phyloP scores from a whole-genome alignment of 2,113 vertebrate genomes.

The Spea multiplicata region DNA sequence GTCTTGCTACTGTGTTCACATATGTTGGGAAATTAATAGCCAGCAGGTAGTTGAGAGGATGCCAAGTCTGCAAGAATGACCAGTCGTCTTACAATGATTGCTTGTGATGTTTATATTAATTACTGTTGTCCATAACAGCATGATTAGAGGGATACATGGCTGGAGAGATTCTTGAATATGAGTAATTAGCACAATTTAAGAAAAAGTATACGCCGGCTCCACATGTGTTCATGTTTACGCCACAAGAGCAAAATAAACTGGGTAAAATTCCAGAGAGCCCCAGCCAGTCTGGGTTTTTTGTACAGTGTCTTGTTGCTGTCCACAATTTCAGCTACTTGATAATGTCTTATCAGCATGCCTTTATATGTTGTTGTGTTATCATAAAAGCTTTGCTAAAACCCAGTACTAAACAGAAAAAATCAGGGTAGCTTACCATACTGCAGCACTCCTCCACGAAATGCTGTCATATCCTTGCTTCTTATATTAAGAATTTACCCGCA shows the following conservation, averaged over 20 bases:
- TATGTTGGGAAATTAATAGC: slow-evolving; percentile 99
- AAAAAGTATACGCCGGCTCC: neutral
- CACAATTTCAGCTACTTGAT: too few species aligned
- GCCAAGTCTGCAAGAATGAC: slow-evolving; percentile 95
- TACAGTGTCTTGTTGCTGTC: too few species aligned
- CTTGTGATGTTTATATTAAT: slow-evolving; percentile 98
- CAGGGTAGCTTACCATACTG: too few species aligned
- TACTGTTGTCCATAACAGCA: slow-evolving; percentile 79
- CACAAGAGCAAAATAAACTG: neutral
- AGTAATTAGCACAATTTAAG: slow-evolving; percentile 39
- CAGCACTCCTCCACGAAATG: too few species aligned
- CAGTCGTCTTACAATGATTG: slow-evolving; percentile 90
- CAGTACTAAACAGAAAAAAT: too few species aligned
- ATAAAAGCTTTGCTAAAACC: too few species aligned
- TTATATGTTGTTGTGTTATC: too few species aligned
- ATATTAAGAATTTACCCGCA: too few species aligned
- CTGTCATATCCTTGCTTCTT: too few species aligned
- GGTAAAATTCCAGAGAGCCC: too few species aligned
- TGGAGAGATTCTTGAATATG: slow-evolving; percentile 65
- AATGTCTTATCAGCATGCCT: too few species aligned
- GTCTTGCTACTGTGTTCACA: slow-evolving; percentile 91
- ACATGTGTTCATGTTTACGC: neutral
- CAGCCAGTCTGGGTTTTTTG: too few species aligned
- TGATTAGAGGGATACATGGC: slow-evolving; percentile 69
- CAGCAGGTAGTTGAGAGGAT: slow-evolving; percentile 95